Evolutionary conservation across 2,797 vertebrate genomes (phyloP).

Genomic region (Harpagifer antarcticus): DNA sequence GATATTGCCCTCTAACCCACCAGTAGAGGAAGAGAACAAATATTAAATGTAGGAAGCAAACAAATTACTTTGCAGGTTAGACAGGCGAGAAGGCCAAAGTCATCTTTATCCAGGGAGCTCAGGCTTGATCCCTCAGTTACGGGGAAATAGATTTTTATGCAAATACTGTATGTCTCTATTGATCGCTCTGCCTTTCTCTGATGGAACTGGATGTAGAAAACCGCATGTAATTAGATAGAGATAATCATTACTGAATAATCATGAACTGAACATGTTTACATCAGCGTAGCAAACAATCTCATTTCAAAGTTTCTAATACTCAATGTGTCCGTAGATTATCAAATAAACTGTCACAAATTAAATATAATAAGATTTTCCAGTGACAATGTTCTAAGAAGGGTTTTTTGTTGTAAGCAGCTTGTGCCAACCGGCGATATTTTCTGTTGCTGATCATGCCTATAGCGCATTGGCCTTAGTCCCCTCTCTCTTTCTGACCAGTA

Average conservation of each 20-base stretch:
- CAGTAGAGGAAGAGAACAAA: constrained; percentile 59
- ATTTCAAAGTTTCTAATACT: constrained; percentile 12
- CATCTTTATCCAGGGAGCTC: constrained; percentile 78
- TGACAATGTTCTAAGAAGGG: constrained; percentile 5
- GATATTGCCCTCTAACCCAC: constrained; percentile 62
- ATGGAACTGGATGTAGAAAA: constrained; percentile 73
- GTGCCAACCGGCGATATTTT: constrained; percentile 50
- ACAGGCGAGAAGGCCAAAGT: constrained; percentile 67
- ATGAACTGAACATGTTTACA: constrained; percentile 64
- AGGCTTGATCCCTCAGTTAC: constrained; percentile 70
- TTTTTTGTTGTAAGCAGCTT: constrained; percentile 13
- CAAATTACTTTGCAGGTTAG: constrained; percentile 74
- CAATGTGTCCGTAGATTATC: constrained; percentile 11
- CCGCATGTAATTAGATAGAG: constrained; percentile 81
- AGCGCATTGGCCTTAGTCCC: constrained; percentile 58
- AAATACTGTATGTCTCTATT: constrained; percentile 79
- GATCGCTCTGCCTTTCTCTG: constrained; percentile 78
- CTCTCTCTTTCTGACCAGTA: constrained; percentile 66
- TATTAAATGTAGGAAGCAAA: constrained; percentile 72
- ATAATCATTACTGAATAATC: constrained; percentile 83
- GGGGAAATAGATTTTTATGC: constrained; percentile 88
- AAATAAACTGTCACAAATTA: constrained; percentile 2
- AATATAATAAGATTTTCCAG: constrained; percentile 13
- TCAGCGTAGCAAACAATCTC: constrained; percentile 34
- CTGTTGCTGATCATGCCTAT: constrained; percentile 53